Base-by-base conservation (phyloP, 2,888 invertebrate species). In the Lumbricus terrestris region DNA sequence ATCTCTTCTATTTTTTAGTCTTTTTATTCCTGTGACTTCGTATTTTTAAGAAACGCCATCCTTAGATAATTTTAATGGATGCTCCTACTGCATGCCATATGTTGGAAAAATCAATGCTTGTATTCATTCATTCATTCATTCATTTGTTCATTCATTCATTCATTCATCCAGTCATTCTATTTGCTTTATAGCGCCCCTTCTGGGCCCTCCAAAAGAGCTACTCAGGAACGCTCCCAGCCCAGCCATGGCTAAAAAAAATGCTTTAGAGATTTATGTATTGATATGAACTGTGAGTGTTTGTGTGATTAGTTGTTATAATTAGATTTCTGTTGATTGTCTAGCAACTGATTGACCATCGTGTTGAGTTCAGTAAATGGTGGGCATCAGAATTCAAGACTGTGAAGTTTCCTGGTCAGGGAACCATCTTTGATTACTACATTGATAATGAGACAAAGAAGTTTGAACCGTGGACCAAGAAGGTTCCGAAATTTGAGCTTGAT, bases 341-440 rank as follows among this genome's bases (percentile, higher is more conserved):
- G 29, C 97, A 98, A 96, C 95, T 98, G 88, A 96, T 97, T 11
- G 98, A 98, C 94, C 97, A 98, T 97, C 96, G 98, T 85, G 97
- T 97, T 93, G 98, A 99, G 95, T 99, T 98, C 95, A 97, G 98
- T 88, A 98, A 98, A 96, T 99, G 99, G 99, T 99, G 98, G 98
- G 96, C 97, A 29, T 98, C 97, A 94, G 99, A 99, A 95, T 99
- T 98, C 95, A 99, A 99, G 95, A 97, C 97, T 38, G 96, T 99
- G 4, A 98, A 98, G 95, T 98, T 98, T 95, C 98, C 99, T 3
- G 93, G 96, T 90, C 97, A 97, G 91, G 98, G 98, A 8, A 98
- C 98, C 0, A 98, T 99, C 16, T 99, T 99, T 94, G 98, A 99
- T 95, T 99, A 97, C 94, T 99, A 96, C 95, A 97, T 99, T 94